Percentiles rank a stretch among this genome's conserved stretches.
phyloP scores from a whole-genome alignment of 2,888 invertebrate species.

The Anoncus sp. region DNA sequence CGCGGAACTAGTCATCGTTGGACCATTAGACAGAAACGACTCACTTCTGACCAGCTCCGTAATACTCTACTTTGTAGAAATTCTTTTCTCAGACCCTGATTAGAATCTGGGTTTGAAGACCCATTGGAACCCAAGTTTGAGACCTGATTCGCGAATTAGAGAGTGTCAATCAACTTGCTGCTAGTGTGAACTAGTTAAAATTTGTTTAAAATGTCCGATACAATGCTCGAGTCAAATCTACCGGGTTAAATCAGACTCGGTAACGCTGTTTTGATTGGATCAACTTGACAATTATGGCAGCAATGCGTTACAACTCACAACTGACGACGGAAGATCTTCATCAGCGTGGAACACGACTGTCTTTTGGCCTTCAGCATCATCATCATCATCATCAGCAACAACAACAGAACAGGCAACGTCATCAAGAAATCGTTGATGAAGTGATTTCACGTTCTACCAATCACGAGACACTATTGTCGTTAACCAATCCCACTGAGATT shows the following conservation, averaged over 20 bases:
- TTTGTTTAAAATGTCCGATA: conserved; percentile 16
- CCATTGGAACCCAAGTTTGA: too few species aligned
- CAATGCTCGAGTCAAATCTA: neutral
- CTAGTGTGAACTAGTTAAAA: too few species aligned
- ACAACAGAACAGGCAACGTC: conserved; percentile 34
- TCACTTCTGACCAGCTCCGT: too few species aligned
- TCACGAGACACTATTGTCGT: conserved; percentile 36
- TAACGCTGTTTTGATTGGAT: too few species aligned
- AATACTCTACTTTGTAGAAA: too few species aligned
- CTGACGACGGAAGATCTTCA: conserved; percentile 76
- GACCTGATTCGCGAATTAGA: too few species aligned
- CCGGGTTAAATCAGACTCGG: too few species aligned
- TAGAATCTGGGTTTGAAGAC: too few species aligned
- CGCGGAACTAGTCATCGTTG: conserved; percentile 14
- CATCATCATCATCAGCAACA: conserved; percentile 34
- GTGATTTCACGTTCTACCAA: conserved; percentile 28
- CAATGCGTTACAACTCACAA: conserved; percentile 79
- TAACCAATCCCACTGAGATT: conserved; percentile 41
- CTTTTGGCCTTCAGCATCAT: conserved; percentile 71
- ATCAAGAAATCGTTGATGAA: conserved; percentile 32
- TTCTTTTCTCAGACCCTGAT: too few species aligned
- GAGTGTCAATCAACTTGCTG: too few species aligned
- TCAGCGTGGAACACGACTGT: conserved; percentile 70
- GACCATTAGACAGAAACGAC: too few species aligned
- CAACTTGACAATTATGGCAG: conserved; percentile 74